Conservation (phyloP, 2,888 invertebrate species). For the Sarcophaga variegata region DNA sequence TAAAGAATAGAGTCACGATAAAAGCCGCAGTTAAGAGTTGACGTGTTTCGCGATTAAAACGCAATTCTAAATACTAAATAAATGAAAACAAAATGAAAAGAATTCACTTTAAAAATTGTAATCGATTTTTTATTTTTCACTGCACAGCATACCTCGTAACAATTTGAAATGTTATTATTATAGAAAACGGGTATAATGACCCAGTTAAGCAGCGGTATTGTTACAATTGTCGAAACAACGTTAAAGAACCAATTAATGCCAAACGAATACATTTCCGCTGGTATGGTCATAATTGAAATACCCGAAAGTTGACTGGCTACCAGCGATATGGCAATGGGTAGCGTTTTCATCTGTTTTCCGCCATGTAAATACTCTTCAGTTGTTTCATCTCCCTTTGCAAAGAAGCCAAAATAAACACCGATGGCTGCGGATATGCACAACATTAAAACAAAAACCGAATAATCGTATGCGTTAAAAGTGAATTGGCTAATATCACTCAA, state of each 20-base stretch:
- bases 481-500: constrained; percentile 71
- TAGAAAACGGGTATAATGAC: constrained; percentile 83
- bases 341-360: constrained; percentile 83
- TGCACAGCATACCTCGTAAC: constrained; percentile 81
- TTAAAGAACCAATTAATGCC: constrained; percentile 82
- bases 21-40: constrained; percentile 77
- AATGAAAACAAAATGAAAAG: not conserved
- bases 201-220: constrained; percentile 77
- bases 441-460: constrained; percentile 83
- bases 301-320: constrained; percentile 84
- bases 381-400: constrained; percentile 82
- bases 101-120: no score
- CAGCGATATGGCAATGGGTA: constrained; percentile 85
- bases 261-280: constrained; percentile 83
- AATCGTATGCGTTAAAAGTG: constrained; percentile 81
- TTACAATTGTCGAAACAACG: constrained; percentile 80
- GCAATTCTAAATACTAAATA: constrained; percentile 78
- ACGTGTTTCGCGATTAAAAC: constrained; percentile 77
- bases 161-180: constrained; percentile 82
- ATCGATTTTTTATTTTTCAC: no score
- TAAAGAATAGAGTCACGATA: constrained; percentile 74
- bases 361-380: constrained; percentile 84
- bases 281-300: constrained; percentile 83
- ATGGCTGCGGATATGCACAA: constrained; percentile 83
- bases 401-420: constrained; percentile 84